Percentiles rank a stretch among this genome's conserved stretches.
These are phyloP conservation scores for Pyralis farinalis DNA, from an alignment of 2,888 invertebrate genomes.

Conservation along the genomic window DNA sequence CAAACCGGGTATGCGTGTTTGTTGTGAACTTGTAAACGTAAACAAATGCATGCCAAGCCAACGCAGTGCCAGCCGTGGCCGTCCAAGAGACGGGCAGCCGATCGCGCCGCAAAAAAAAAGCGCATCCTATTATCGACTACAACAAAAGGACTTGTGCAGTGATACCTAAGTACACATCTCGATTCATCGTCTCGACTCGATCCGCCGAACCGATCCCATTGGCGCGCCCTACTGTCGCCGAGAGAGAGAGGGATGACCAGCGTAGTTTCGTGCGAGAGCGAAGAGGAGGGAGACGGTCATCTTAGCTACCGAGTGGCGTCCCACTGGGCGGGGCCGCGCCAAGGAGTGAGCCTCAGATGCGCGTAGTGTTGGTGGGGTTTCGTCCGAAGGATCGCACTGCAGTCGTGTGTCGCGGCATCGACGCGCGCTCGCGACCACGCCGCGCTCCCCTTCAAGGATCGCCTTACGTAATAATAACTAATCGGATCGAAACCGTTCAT, in stretches of 20 bases:
- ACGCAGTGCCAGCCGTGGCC: slow-evolving; percentile 25
- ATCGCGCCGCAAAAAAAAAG: slow-evolving; percentile 74
- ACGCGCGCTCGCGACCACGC: slow-evolving; percentile 67
- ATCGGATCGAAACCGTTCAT: slow-evolving; percentile 60
- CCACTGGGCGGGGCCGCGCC: slow-evolving; percentile 83
- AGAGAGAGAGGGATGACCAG: slow-evolving; percentile 55
- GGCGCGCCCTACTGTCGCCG: slow-evolving; percentile 80
- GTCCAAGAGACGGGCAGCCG: slow-evolving; percentile 55
- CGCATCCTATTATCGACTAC: slow-evolving; percentile 81
- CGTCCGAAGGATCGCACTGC: slow-evolving; percentile 81
- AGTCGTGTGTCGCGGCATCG: slow-evolving; percentile 75
- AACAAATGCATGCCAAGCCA: slow-evolving; percentile 46
- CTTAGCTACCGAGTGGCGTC: slow-evolving; percentile 78
- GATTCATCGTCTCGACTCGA: slow-evolving; percentile 80
- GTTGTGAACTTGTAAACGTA: slow-evolving; percentile 38
- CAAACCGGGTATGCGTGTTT: slow-evolving; percentile 15
- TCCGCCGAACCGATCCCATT: slow-evolving; percentile 77
- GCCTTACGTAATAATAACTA: slow-evolving; percentile 73
- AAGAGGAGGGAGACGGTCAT: slow-evolving; percentile 76
- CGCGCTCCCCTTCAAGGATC: slow-evolving; percentile 36
- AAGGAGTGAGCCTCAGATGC: slow-evolving; percentile 82
- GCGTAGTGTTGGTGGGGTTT: slow-evolving; percentile 83
- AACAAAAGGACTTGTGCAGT: slow-evolving; percentile 80
- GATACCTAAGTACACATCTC: slow-evolving; percentile 81
- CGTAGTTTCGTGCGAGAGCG: slow-evolving; percentile 39